Conservation (phyloP, 2,113 vertebrate genomes). For the Halichoerus grypus region DNA sequence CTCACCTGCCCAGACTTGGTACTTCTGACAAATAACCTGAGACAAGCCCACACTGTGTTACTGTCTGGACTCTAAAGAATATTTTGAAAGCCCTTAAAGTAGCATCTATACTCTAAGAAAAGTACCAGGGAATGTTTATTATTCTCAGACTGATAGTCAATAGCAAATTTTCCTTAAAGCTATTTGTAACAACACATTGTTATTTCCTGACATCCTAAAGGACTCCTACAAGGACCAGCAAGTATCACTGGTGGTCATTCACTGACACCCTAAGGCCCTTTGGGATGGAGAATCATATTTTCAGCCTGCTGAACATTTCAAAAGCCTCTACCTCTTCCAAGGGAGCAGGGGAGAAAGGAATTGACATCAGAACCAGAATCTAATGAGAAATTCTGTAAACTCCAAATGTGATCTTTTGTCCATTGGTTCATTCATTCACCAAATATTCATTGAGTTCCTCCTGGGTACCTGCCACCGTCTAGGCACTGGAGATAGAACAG, state of each 20-base stretch:
- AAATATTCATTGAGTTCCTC: neutral
- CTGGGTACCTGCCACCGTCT: neutral
- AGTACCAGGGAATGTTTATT: neutral
- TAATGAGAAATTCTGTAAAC: neutral
- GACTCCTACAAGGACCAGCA: neutral
- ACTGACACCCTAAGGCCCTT: neutral
- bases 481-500: neutral
- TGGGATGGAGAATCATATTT: neutral
- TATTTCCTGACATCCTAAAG: neutral
- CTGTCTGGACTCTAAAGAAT: neutral
- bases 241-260: neutral
- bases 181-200: neutral
- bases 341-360: neutral
- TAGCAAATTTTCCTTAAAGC: neutral
- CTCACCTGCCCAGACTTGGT: neutral
- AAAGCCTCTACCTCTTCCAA: neutral
- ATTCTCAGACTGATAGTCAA: neutral
- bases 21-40: neutral
- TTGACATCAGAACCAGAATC: neutral
- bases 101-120: neutral
- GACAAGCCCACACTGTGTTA: neutral
- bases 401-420: neutral
- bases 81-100: neutral
- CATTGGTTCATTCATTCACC: conserved; percentile 12
- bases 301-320: neutral